Evolutionary conservation across 92 coral and sea anemone genomes (phyloP).

Genomic region (Plumapathes pennacea): DNA sequence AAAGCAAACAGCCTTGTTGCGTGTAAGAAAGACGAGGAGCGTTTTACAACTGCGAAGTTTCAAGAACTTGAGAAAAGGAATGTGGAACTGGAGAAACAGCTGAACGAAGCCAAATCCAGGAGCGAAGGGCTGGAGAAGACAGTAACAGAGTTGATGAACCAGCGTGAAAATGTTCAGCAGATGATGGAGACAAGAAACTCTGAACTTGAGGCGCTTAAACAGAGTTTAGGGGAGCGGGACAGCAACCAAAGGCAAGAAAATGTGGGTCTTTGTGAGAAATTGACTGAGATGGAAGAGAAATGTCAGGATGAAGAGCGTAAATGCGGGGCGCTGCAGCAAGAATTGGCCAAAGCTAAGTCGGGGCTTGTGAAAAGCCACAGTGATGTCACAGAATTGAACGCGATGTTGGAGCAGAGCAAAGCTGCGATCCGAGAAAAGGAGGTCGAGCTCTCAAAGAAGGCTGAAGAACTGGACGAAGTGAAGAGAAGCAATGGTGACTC

Average conservation of each 20-base stretch:
- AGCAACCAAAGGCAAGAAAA: conserved; percentile 32
- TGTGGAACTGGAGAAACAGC: conserved; percentile 39
- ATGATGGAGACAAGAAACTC: conserved; percentile 45
- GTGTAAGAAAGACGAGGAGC: conserved; percentile 37
- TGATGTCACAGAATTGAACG: conserved; percentile 15
- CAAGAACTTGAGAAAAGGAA: conserved; percentile 34
- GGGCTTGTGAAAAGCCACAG: conserved; percentile 27
- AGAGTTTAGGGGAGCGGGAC: conserved; percentile 44
- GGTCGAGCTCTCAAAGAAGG: conserved; percentile 17
- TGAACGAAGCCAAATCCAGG: conserved; percentile 10
- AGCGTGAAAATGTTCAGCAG: conserved; percentile 54
- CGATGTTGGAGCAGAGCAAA: conserved; percentile 13
- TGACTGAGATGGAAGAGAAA: conserved; percentile 43
- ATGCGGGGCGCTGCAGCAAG: conserved; percentile 29
- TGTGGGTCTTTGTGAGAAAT: conserved; percentile 26
- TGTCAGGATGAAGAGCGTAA: conserved; percentile 36
- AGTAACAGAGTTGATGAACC: conserved; percentile 35
- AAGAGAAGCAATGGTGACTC: conserved; percentile 24
- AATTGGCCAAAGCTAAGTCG: conserved; percentile 36
- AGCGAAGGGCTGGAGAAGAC: conserved; percentile 35
- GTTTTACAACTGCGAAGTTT: conserved; percentile 5
- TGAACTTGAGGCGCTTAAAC: conserved; percentile 50
- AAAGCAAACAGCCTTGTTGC: conserved; percentile 18
- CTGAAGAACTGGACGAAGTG: conserved; percentile 32
- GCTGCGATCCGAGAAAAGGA: conserved; percentile 47